Evolutionary conservation across 2,797 vertebrate genomes (phyloP).

Genomic region (Neopelma chrysocephalum): DNA sequence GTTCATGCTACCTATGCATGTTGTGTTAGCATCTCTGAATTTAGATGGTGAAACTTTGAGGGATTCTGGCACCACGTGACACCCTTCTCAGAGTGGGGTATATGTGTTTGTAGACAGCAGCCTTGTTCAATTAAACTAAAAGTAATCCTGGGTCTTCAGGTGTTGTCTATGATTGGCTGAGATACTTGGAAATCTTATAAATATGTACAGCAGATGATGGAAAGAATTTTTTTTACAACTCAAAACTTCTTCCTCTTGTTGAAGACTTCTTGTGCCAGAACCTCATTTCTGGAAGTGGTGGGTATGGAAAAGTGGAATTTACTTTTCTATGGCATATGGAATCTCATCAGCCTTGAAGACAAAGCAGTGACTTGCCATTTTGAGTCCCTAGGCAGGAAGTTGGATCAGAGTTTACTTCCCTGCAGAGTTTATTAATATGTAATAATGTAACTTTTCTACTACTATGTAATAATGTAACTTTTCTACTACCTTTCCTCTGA

Average conservation of each 20-base stretch:
- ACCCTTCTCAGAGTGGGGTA: not conserved
- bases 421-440: not conserved
- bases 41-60: not conserved
- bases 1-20: accelerated
- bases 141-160: not conserved
- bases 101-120: not conserved
- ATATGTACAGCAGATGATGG: not conserved
- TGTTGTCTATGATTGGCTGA: not conserved
- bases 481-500: not conserved
- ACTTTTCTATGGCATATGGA: not conserved
- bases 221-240: not conserved
- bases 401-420: not conserved
- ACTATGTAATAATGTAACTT: too few species aligned
- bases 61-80: not conserved
- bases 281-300: not conserved
- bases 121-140: not conserved
- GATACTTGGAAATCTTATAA: not conserved
- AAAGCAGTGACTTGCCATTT: not conserved
- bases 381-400: not conserved
- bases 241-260: not conserved
- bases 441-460: not conserved
- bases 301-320: not conserved
- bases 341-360: not conserved
- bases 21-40: not conserved
- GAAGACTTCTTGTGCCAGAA: not conserved